Evolutionary conservation across 1,140 invertebrate species (phyloP).

Genomic region (Scaptomyza montana): DNA sequence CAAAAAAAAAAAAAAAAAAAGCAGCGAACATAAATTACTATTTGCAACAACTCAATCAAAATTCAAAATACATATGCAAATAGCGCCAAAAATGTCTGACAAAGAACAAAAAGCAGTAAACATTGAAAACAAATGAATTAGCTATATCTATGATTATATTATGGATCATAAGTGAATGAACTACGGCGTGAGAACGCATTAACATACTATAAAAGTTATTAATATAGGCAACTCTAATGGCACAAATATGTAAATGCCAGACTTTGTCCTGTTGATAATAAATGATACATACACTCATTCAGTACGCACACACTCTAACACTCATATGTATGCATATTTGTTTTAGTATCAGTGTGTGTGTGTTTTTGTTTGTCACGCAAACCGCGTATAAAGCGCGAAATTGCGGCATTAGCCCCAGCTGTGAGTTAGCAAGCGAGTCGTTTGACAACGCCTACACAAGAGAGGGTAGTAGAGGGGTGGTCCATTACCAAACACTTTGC

Average conservation of each 20-base stretch:
- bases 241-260: conserved; percentile 68
- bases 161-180: conserved; percentile 38
- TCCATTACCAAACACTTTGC: conserved; percentile 71
- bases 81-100: conserved; percentile 8
- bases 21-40: conserved; percentile 55
- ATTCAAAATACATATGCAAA: conserved; percentile 63
- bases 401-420: conserved; percentile 63
- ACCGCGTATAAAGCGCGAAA: conserved; percentile 71
- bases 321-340: conserved; percentile 3
- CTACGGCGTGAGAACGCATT: conserved; percentile 79
- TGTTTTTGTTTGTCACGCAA: conserved; percentile 61
- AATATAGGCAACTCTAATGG: conserved; percentile 72
- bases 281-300: neutral
- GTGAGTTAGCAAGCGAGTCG: conserved; percentile 1
- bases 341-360: conserved; percentile 10
- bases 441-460: conserved; percentile 67
- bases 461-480: neutral
- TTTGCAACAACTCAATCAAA: conserved; percentile 75
- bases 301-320: neutral
- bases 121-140: conserved; percentile 65
- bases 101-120: conserved; percentile 9
- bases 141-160: conserved; percentile 36
- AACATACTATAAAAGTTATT: conserved; percentile 77
- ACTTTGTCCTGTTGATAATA: neutral
- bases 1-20: neutral